Evolutionary conservation across 2,888 invertebrate genomes (phyloP).

Genomic region (Andrena dorsata): DNA sequence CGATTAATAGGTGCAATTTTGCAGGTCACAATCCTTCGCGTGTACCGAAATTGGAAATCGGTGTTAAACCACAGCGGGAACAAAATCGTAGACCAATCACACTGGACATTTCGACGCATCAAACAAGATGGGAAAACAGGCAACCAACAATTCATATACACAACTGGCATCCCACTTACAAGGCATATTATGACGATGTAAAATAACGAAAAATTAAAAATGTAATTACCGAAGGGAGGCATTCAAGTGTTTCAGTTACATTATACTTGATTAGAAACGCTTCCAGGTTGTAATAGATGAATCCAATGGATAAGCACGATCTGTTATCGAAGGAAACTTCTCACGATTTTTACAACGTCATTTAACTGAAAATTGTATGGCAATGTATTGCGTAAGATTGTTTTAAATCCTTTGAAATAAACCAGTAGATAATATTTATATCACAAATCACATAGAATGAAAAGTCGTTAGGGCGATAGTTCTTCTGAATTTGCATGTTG

Average conservation of each 20-base stretch:
- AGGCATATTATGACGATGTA: neutral
- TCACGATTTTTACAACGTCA: too few species aligned
- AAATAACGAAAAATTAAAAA: slow-evolving; percentile 1
- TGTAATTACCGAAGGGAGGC: neutral
- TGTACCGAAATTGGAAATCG: slow-evolving; percentile 56
- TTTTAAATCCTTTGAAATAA: too few species aligned
- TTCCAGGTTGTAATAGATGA: too few species aligned
- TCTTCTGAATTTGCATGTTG: neutral
- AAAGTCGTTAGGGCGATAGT: too few species aligned
- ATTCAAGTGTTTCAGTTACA: too few species aligned
- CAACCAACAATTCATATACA: slow-evolving; percentile 65
- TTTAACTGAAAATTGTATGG: too few species aligned
- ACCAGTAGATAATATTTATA: too few species aligned
- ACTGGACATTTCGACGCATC: slow-evolving; percentile 55
- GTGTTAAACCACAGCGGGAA: slow-evolving; percentile 27
- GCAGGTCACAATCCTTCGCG: slow-evolving; percentile 69
- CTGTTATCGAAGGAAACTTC: too few species aligned
- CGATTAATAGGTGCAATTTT: slow-evolving; percentile 34
- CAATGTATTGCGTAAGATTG: too few species aligned
- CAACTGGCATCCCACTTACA: slow-evolving; percentile 57
- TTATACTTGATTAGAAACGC: too few species aligned
- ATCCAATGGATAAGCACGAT: too few species aligned
- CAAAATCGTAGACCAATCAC: slow-evolving; percentile 47
- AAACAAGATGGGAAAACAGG: slow-evolving; percentile 51
- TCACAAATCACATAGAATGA: too few species aligned